Evolutionary conservation across 2,797 vertebrate genomes (phyloP).

Genomic region (Neoniphon sammara): DNA sequence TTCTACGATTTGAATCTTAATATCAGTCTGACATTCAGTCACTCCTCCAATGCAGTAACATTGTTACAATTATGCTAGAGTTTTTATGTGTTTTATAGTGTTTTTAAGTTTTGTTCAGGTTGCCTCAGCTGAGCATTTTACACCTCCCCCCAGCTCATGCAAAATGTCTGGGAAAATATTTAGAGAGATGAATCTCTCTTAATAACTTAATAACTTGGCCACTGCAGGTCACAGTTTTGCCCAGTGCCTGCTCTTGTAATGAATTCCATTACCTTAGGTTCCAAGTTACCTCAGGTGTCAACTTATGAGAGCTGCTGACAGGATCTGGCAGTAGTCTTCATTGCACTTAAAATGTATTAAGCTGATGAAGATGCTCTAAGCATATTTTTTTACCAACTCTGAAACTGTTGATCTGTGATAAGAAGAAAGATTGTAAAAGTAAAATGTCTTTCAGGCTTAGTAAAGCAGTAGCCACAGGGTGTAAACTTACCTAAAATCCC

Average conservation of each 20-base stretch:
- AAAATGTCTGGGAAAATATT: background rate
- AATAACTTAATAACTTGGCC: too few species aligned
- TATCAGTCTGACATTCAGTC: background rate
- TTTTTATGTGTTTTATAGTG: too few species aligned
- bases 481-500: slow-evolving; percentile 11
- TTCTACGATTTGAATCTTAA: background rate
- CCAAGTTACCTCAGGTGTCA: background rate
- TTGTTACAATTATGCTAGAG: background rate
- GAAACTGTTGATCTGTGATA: background rate
- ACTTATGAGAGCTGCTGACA: background rate
- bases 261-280: background rate
- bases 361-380: background rate
- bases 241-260: background rate
- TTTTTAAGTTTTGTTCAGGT: background rate
- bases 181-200: too few species aligned
- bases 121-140: background rate
- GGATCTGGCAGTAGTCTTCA: background rate
- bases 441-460: background rate
- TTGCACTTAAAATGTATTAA: background rate
- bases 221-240: background rate
- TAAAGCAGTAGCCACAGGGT: slow-evolving; percentile 3
- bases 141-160: background rate
- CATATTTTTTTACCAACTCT: slow-evolving; percentile 1
- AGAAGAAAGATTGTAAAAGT: background rate
- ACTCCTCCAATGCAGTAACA: background rate